Percentiles rank a stretch among this genome's conserved stretches.
These are phyloP conservation scores for Myodes glareolus DNA, from an alignment of 2,113 vertebrate genomes.

Conservation along the genomic window DNA sequence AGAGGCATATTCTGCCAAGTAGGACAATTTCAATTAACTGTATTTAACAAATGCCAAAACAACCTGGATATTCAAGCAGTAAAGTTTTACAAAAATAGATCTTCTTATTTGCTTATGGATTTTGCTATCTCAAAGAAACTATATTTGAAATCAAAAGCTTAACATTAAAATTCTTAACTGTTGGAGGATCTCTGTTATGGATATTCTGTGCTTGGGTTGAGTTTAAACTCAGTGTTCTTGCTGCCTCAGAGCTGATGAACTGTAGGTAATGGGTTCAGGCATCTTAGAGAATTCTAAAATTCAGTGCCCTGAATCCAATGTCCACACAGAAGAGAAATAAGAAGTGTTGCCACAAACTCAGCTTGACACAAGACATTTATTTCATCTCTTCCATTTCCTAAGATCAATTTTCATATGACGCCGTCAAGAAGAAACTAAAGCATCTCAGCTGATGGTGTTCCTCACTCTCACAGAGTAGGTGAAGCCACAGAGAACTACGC, in stretches of 20 bases:
- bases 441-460: neutral
- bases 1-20: neutral
- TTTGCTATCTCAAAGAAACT: neutral
- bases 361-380: neutral
- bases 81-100: conserved; percentile 41
- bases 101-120: neutral
- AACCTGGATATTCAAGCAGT: neutral
- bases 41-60: neutral
- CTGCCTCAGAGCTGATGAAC: neutral
- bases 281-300: conserved; percentile 4
- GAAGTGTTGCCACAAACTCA: neutral
- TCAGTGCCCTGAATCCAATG: neutral
- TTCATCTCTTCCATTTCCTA: neutral
- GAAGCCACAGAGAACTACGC: neutral
- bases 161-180: neutral
- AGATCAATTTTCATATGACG: neutral
- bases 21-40: conserved; percentile 13
- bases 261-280: neutral
- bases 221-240: neutral
- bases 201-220: neutral
- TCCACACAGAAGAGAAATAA: neutral
- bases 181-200: neutral
- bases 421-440: neutral
- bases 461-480: neutral
- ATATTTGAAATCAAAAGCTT: conserved; percentile 33